Conservation (phyloP, 2,888 invertebrate genomes). For the Ceraclea dissimilis region DNA sequence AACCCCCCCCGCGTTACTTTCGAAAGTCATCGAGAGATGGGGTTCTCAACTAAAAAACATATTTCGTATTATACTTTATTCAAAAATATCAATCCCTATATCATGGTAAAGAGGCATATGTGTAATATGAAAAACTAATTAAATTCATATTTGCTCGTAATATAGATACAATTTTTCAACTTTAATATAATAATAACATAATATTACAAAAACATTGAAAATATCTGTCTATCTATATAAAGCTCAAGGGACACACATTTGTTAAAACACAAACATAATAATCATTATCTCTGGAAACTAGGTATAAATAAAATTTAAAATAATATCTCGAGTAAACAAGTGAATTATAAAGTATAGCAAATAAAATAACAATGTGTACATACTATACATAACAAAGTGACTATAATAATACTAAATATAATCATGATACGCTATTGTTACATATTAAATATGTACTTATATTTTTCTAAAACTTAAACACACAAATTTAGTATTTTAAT, state of each 20-base stretch:
- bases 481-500: too few species aligned
- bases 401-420: slow-evolving; percentile 14
- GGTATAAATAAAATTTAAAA: not conserved
- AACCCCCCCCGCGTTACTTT: too few species aligned
- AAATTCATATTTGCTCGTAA: slow-evolving; percentile 8
- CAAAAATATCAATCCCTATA: not conserved
- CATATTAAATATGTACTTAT: too few species aligned
- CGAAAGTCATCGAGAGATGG: too few species aligned
- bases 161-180: not conserved
- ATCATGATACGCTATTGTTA: not conserved
- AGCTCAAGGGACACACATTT: slow-evolving; percentile 22
- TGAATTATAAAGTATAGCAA: not conserved
- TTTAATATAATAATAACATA: not conserved
- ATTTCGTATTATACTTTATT: too few species aligned
- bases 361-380: slow-evolving; percentile 23
- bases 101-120: not conserved
- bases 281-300: slow-evolving; percentile 13
- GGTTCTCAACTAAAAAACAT: too few species aligned
- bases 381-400: slow-evolving; percentile 27
- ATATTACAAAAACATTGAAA: not conserved
- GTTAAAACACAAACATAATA: slow-evolving; percentile 27
- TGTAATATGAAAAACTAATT: not conserved
- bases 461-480: too few species aligned
- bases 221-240: not conserved
- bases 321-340: not conserved